These are phyloP conservation scores for Eulithis testata DNA, from an alignment of 2,888 invertebrate species.

Conservation along the genomic window DNA sequence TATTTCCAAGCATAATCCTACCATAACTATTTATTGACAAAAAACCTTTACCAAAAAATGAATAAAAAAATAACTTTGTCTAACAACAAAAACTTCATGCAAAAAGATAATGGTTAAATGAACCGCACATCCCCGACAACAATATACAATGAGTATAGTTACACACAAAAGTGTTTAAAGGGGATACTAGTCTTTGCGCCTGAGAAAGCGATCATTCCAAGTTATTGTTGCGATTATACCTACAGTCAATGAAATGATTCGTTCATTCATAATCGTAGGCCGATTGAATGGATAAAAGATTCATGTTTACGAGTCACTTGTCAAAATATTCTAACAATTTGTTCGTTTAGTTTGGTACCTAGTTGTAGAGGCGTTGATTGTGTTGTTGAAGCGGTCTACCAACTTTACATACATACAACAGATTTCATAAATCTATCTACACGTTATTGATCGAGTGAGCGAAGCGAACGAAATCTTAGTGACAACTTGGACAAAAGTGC, in stretches of 20 bases:
- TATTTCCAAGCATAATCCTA: no score
- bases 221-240: constrained; percentile 19
- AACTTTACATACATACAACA: no score
- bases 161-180: constrained; percentile 17
- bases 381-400: no score
- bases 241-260: constrained; percentile 1
- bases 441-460: no score
- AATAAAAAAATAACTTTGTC: not conserved
- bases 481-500: no score
- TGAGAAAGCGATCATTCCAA: constrained; percentile 6
- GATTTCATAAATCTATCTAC: no score
- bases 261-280: constrained; percentile 4
- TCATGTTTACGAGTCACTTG: constrained; percentile 8
- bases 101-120: not conserved
- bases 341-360: no score
- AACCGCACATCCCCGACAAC: not conserved
- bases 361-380: no score
- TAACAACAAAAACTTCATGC: not conserved
- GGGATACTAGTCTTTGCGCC: constrained; percentile 6
- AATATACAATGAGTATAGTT: constrained; percentile 5
- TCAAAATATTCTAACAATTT: constrained; percentile 1
- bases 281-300: not conserved
- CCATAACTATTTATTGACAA: not conserved
- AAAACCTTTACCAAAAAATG: not conserved
- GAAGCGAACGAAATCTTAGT: no score